A percentile compares a stretch with the other conserved stretches of the same genome.
These are phyloP conservation scores for Dendrolimus punctatus DNA, from an alignment of 1,140 invertebrate genomes.

Conservation along the genomic window DNA sequence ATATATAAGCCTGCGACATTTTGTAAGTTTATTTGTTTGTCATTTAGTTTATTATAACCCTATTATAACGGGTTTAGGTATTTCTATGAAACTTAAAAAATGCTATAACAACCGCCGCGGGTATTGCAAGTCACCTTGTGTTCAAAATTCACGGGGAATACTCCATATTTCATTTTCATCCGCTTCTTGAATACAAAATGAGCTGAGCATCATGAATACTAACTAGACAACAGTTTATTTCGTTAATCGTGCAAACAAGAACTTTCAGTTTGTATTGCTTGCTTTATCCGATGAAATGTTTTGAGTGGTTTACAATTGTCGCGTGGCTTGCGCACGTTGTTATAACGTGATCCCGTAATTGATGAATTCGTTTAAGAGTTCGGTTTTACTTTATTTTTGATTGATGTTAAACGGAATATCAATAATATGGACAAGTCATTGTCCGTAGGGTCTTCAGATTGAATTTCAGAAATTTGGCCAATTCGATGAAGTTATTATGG, in stretches of 20 bases:
- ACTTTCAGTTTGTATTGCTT: constrained; percentile 42
- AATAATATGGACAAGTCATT: too few species aligned
- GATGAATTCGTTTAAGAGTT: too few species aligned
- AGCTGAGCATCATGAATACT: constrained; percentile 59
- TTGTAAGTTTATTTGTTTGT: too few species aligned
- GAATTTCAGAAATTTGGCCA: too few species aligned
- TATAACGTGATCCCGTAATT: neutral
- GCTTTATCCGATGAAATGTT: constrained; percentile 27
- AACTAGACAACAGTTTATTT: constrained; percentile 63
- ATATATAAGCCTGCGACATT: too few species aligned
- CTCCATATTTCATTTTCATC: constrained; percentile 67
- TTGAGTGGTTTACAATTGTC: neutral
- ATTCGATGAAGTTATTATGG: too few species aligned
- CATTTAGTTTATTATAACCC: too few species aligned
- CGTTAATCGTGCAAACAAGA: constrained; percentile 66
- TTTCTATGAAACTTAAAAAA: constrained; percentile 6
- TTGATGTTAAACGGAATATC: neutral
- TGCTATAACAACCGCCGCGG: constrained; percentile 15
- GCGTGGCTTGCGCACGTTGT: neutral
- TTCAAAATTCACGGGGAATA: constrained; percentile 58
- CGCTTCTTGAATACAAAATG: constrained; percentile 59
- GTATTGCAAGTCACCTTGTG: constrained; percentile 48
- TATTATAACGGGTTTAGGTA: too few species aligned
- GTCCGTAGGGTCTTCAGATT: too few species aligned
- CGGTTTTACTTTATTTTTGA: too few species aligned